Base-by-base conservation (phyloP, 2,113 vertebrate species). In the Gasterosteus aculeatus region DNA sequence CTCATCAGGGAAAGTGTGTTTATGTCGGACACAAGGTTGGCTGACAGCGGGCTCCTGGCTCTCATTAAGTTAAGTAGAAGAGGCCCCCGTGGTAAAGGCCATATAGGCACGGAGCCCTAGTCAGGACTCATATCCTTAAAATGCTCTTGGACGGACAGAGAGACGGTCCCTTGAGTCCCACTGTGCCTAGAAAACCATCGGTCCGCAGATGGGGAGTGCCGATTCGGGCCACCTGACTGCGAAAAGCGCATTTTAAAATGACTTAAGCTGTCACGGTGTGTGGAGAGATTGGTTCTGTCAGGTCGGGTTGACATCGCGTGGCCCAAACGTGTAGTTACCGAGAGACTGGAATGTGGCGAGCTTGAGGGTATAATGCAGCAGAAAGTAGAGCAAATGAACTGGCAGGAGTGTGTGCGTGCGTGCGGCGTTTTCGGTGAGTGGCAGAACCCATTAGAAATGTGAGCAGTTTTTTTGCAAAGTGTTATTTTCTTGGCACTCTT, bases 1-100 rank as follows among this genome's bases (percentile, higher is more conserved):
- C 87, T 92, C 90, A 93, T 94, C 92, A 91, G 74, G 75, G 71
- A 87, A 89, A 94, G 92, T 94, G 91, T 86, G 78, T 87, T 88
- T 76, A 60, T 92, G 91, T 92, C 88, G 87, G 87, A 81, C 78
- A 73, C 83, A 80, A 62, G 76, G 72, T 70, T 79, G 83, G 80
- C 85, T 74, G 69, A 61, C 35, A 77, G 83, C 71, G 81, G 83
- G 78, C 82, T 58, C 79, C 69, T 78, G 75, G 66, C 79, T 83
- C 84, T 90, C 90, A 94, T 93, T 92, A 92, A 87, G 87, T 91
- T 92, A 92, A 91, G 85, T 78, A 82, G 80, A 62, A 86, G 80
- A 69, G 54, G 77, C 67, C 71, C 53, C 35, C 62, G 47, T n/a
- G 62, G 72, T 73, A 57, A 84, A 86, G 77, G 69, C 64, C 72